Evolutionary conservation across 2,113 vertebrate genomes (phyloP).

Genomic region (Brachypteracias leptosomus): DNA sequence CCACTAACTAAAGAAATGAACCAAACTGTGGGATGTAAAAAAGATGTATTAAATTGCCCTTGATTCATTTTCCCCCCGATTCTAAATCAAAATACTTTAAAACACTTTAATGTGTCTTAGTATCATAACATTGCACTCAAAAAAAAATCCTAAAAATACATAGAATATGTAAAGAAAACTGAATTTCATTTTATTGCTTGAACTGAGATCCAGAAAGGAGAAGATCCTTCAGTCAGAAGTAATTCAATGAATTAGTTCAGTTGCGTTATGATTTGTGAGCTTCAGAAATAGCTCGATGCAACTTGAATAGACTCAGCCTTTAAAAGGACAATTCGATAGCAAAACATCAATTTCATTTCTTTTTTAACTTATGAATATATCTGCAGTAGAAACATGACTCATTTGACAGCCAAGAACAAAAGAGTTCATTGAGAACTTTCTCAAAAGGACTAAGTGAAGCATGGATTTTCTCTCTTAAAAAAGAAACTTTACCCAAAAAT

Average conservation of each 20-base stretch:
- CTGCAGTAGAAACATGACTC: background rate
- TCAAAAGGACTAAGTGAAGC: background rate
- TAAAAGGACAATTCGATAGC: background rate
- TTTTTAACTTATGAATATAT: background rate
- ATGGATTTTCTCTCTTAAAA: background rate
- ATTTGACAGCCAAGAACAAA: background rate
- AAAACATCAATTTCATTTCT: background rate
- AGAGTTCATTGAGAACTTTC: background rate
- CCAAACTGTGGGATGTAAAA: background rate
- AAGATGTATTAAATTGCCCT: background rate
- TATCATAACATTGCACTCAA: background rate
- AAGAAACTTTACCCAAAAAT: background rate
- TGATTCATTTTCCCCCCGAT: fast-evolving
- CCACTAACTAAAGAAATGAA: background rate
- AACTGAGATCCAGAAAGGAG: background rate
- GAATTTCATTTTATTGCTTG: background rate
- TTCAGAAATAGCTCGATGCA: background rate
- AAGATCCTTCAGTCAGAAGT: background rate
- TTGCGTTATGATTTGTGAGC: background rate
- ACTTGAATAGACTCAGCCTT: background rate
- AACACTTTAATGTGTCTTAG: background rate
- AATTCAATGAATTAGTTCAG: background rate
- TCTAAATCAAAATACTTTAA: background rate
- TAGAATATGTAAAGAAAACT: background rate
- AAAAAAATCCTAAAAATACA: background rate